phyloP scores from a whole-genome alignment of 2,888 invertebrate species.

The Oasisia sp. region DNA sequence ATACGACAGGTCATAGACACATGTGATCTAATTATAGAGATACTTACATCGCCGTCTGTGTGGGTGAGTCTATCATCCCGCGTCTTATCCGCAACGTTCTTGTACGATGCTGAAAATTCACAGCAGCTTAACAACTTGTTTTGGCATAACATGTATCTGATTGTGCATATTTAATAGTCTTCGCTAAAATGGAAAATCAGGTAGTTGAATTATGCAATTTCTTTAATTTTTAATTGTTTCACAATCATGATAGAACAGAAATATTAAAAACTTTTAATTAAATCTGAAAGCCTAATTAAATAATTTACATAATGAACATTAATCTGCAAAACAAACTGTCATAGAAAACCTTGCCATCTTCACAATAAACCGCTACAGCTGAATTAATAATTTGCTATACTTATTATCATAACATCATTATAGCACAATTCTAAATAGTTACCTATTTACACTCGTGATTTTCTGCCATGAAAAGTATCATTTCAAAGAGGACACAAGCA shows the following conservation, averaged over 20 bases:
- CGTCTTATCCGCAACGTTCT: constrained; percentile 52
- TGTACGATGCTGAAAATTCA: constrained; percentile 38
- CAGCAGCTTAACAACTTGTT: not conserved
- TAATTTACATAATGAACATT: not conserved
- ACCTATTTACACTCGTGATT: too few relatives aligned
- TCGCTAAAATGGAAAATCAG: not conserved
- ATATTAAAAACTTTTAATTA: not conserved
- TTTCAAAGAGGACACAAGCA: not conserved
- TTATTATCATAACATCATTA: too few relatives aligned
- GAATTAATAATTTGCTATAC: too few relatives aligned
- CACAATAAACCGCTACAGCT: not conserved
- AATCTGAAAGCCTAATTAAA: not conserved
- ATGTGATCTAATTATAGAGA: not conserved
- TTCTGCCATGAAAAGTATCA: not conserved
- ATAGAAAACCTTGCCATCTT: not conserved
- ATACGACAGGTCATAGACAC: too few relatives aligned
- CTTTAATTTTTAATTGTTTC: not conserved
- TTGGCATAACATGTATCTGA: not conserved
- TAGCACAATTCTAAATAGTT: too few relatives aligned
- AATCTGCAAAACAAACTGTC: not conserved
- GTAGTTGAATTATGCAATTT: not conserved
- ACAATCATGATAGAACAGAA: not conserved
- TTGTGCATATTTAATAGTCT: not conserved
- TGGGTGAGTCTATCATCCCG: constrained; percentile 53
- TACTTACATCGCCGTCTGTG: constrained; percentile 52